Evolutionary conservation across 2,113 vertebrate species (phyloP), one percentile per base, ranked within the genome.

Genomic region (Penelope pileata): DNA sequence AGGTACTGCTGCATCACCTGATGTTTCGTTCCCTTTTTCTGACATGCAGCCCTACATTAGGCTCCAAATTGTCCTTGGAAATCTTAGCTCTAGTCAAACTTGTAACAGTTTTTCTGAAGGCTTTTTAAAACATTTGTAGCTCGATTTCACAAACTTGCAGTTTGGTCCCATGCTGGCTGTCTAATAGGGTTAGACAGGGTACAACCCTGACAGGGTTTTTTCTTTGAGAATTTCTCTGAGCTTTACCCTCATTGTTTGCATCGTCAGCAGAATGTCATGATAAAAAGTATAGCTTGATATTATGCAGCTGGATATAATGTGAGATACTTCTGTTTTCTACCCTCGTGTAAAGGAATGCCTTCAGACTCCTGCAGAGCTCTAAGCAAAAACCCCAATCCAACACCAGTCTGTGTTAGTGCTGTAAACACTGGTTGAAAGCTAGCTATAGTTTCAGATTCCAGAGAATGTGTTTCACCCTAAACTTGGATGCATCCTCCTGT

Each of bases 121-220:
- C 38, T 86, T 94, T 96, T 93, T 83, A 42, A 77, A 23, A 30
- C 7, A 32, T 81, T 94, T 81, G 18, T 60, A 92, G 43, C 36
- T 90, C n/a, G 54, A 6, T 94, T 85, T 92, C 73, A 72, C 64
- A 63, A 54, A 75, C 32, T 88, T 74, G 32, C 24, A 56, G 38
- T 68, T 70, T 62, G 34, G 56, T 72, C 56, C 72, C 34, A 12
- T 72, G 27, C 40, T 70, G 34, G 4, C 51, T 64, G 19, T 64
- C 48, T 82, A 60, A 42, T 1, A 2, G n/a, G n/a, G n/a, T n/a
- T n/a, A n/a, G n/a, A n/a, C n/a, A n/a, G n/a, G n/a, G n/a, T n/a
- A n/a, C n/a, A n/a, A n/a, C n/a, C n/a, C n/a, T 64, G 53, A 64
- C 53, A 60, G 7, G 27, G 50, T 56, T 47, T 8, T 70, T 74